Evolutionary conservation across 2,113 vertebrate species (phyloP), one percentile per base, ranked within the genome.

Genomic region (Pollimyrus isidori): DNA sequence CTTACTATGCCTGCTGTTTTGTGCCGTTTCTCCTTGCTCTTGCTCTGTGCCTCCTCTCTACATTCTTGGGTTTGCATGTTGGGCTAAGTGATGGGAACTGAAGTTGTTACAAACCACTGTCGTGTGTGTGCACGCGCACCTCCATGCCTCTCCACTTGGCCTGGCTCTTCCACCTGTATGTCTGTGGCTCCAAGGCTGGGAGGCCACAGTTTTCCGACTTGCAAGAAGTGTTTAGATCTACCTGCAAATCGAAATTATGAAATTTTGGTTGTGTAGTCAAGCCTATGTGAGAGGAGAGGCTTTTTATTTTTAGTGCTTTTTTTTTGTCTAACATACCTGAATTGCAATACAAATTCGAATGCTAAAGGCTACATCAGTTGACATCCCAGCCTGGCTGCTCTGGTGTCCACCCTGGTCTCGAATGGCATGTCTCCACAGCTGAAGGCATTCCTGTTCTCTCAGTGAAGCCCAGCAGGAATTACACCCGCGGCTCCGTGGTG

Each of bases 391-490:
- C 35, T 80, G 73, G 35, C 73, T 39, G 35, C 30, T 39, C 73
- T 19, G 17, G 35, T 80, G 15, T 19, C 35, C 73, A 39, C 19
- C 17, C 30, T 80, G 35, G 35, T 80, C 30, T 46, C 45, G 82
- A 69, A 30, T 69, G 62, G 62, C 62, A 23, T 9, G 39, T 84
- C 23, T 84, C 82, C 45, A 6, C 82, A 46, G 82, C 21, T 84
- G 82, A 84, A 45, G 6, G 6, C 6, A 52, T 35, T 23, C n/a
- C 56, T 52, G 85, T 89, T 7, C 42, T 90, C 88, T 58, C 92
- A 99, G 98, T 99, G 93, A 99, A 98, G 93, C 96, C 96, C 58
- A 95, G 89, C 58, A 97, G 97, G 11, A 92, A 94, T 7, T 97
- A 96, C 87, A 94, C 96, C 92, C 97, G 95, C 45, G 97, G 93